A percentile compares a stretch with the other conserved stretches of the same genome.
Conservation (phyloP, 2,888 invertebrate genomes). For the Cephus pygmeus region DNA sequence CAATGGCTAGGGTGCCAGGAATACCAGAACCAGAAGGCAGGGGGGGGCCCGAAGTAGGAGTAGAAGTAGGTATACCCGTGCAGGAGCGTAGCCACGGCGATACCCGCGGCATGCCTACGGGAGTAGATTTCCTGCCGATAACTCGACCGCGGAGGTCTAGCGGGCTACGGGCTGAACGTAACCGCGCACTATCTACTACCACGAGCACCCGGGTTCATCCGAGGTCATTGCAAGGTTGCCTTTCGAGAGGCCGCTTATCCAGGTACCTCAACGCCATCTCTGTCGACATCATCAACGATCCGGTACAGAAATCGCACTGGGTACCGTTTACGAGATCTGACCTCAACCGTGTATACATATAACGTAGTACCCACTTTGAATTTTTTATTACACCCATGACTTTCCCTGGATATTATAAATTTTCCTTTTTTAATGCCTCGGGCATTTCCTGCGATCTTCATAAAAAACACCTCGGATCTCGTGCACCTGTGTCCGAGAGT, state of each 20-base stretch:
- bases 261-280: background rate
- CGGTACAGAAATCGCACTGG: background rate
- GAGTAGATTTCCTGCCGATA: slow-evolving; percentile 62
- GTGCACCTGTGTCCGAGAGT: background rate
- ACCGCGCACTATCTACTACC: background rate
- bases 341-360: background rate
- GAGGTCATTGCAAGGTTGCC: slow-evolving; percentile 64
- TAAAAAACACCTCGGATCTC: background rate
- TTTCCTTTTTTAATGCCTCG: background rate
- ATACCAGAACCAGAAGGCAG: slow-evolving; percentile 27
- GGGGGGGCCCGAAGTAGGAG: slow-evolving; percentile 24
- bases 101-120: slow-evolving; percentile 55
- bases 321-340: background rate
- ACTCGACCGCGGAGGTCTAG: slow-evolving; percentile 59
- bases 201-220: slow-evolving; percentile 52
- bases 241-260: slow-evolving; percentile 30
- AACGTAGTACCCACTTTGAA: background rate
- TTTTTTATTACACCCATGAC: background rate
- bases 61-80: slow-evolving; percentile 18
- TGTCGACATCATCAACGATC: background rate
- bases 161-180: slow-evolving; percentile 32
- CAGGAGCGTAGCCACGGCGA: slow-evolving; percentile 25
- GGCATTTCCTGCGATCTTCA: background rate
- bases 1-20: slow-evolving; percentile 31
- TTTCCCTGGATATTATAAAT: background rate